These are phyloP conservation scores for Rhagium mordax DNA, from an alignment of 2,888 invertebrate genomes.

Conservation along the genomic window DNA sequence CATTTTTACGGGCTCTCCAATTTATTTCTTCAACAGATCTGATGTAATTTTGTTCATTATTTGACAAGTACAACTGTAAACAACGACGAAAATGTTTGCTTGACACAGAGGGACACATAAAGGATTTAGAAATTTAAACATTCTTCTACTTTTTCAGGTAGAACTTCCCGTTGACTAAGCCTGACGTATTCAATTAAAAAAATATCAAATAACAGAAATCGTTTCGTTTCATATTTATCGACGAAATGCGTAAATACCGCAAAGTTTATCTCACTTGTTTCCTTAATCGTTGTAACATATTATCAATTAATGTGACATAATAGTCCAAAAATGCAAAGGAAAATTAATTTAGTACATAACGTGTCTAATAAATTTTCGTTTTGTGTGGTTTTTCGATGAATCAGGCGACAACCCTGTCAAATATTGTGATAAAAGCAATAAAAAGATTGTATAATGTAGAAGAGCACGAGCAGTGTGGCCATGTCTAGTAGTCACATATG, in stretches of 20 bases:
- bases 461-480: background rate
- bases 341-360: background rate
- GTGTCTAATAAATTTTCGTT: background rate
- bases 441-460: background rate
- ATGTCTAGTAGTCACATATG: background rate
- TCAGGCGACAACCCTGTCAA: background rate
- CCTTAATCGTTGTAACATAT: background rate
- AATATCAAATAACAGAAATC: background rate
- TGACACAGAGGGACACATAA: too few species aligned
- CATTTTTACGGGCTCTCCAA: background rate
- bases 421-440: background rate
- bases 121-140: too few species aligned
- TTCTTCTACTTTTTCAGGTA: too few species aligned
- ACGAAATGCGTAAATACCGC: too few species aligned
- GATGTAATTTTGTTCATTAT: too few species aligned
- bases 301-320: background rate
- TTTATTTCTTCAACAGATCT: background rate
- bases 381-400: background rate
- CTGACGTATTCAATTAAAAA: too few species aligned
- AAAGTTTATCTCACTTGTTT: background rate
- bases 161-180: too few species aligned
- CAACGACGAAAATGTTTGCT: too few species aligned
- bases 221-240: background rate
- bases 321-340: background rate
- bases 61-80: too few species aligned